A percentile compares a stretch with the other conserved stretches of the same genome.
These are phyloP conservation scores for Apis cerana DNA, from an alignment of 1,140 invertebrate species.

Conservation along the genomic window DNA sequence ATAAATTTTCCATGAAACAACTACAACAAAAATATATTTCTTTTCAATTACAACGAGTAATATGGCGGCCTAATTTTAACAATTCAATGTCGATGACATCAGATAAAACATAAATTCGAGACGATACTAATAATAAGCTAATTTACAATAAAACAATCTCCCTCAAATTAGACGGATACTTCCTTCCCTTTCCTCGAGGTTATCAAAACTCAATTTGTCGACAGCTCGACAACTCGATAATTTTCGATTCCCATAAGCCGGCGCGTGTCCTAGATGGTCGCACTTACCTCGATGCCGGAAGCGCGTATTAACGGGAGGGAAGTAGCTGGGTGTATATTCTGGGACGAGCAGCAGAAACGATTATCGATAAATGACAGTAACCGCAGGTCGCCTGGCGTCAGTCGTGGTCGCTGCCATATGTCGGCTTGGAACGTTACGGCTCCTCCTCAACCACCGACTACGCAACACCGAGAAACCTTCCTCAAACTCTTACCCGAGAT, in stretches of 20 bases:
- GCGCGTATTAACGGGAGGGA: slow-evolving; percentile 40
- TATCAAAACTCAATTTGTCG: too few relatives aligned
- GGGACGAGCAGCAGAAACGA: slow-evolving; percentile 53
- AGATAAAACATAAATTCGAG: too few relatives aligned
- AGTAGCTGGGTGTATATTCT: slow-evolving; percentile 46
- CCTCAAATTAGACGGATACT: too few relatives aligned
- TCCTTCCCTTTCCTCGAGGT: too few relatives aligned
- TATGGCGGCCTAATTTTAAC: too few relatives aligned
- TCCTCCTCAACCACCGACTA: slow-evolving; percentile 4
- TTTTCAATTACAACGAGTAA: too few relatives aligned
- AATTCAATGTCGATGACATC: too few relatives aligned
- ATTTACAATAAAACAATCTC: too few relatives aligned
- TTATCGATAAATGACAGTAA: slow-evolving; percentile 71
- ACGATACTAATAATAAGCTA: too few relatives aligned
- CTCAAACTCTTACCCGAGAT: background rate
- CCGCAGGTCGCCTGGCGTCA: slow-evolving; percentile 71
- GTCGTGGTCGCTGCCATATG: slow-evolving; percentile 62
- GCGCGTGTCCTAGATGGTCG: slow-evolving; percentile 32
- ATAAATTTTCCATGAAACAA: too few relatives aligned
- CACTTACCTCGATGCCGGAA: slow-evolving; percentile 58
- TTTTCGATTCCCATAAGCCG: slow-evolving; percentile 2
- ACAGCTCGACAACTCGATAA: slow-evolving; percentile 5
- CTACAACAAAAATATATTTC: too few relatives aligned
- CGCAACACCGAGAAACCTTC: background rate
- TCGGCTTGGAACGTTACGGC: slow-evolving; percentile 15